These are phyloP conservation scores for Cosmorhoe ocellata DNA, from an alignment of 2,888 invertebrate genomes.

Conservation along the genomic window DNA sequence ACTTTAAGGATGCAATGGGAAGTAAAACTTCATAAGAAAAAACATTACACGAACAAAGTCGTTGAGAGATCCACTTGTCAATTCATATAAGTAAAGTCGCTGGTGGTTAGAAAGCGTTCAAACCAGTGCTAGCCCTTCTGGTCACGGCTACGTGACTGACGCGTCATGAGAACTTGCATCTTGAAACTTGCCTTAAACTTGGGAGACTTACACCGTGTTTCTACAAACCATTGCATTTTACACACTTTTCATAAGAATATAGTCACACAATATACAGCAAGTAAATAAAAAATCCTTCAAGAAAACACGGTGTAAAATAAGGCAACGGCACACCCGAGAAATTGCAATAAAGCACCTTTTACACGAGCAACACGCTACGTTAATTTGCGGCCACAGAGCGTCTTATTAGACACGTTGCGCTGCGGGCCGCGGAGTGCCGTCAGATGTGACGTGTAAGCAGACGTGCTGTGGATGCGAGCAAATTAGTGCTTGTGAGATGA, in stretches of 20 bases:
- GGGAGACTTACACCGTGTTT: too few species aligned
- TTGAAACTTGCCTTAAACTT: conserved; percentile 42
- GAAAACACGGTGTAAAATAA: neutral
- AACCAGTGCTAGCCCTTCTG: conserved; percentile 33
- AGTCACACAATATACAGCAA: too few species aligned
- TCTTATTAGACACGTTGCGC: conserved; percentile 74
- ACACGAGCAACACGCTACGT: conserved; percentile 45
- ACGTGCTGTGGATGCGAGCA: conserved; percentile 14
- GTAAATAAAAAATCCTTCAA: neutral
- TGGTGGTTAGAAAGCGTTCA: neutral
- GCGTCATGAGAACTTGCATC: conserved; percentile 51
- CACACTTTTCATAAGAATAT: too few species aligned
- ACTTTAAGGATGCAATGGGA: too few species aligned
- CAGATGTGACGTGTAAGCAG: conserved; percentile 52
- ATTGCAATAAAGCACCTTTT: conserved; percentile 11
- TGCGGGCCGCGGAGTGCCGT: conserved; percentile 59
- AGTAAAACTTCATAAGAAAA: too few species aligned
- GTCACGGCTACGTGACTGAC: conserved; percentile 57
- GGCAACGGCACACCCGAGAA: neutral
- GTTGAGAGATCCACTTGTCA: too few species aligned
- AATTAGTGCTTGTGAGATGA: conserved; percentile 14
- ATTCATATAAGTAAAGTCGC: neutral
- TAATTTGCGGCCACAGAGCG: conserved; percentile 70
- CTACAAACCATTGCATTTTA: too few species aligned
- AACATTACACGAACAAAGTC: too few species aligned